A percentile compares a stretch with the other conserved stretches of the same genome.
These are phyloP conservation scores for Brachionus paranguensis DNA, from an alignment of 1,140 invertebrate species.

Conservation along the genomic window DNA sequence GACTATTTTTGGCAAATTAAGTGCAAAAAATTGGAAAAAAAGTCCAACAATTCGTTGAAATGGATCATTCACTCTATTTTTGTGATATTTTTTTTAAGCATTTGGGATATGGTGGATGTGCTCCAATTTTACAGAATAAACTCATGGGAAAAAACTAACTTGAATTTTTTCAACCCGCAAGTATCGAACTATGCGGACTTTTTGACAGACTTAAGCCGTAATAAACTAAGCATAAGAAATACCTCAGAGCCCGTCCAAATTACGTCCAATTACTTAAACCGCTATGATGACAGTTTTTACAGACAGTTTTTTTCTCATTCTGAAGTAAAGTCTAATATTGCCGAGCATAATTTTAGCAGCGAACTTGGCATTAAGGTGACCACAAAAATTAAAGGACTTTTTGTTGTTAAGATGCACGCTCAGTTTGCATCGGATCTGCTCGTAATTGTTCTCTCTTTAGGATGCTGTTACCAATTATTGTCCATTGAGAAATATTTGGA, in stretches of 20 bases:
- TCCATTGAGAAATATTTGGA: neutral
- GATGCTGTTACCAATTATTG: neutral
- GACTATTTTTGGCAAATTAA: neutral
- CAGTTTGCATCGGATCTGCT: neutral
- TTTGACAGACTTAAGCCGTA: neutral
- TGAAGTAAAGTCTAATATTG: neutral
- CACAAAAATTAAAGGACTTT: constrained; percentile 1
- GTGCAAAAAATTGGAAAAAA: neutral
- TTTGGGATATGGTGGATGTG: constrained; percentile 23
- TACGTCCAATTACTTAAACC: neutral
- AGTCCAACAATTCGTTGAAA: neutral
- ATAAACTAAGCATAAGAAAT: neutral
- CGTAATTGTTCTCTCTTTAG: neutral
- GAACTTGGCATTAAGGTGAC: neutral
- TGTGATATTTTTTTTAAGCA: constrained; percentile 9
- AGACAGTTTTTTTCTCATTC: neutral
- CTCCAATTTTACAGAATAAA: neutral
- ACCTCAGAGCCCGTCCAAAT: neutral
- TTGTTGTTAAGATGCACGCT: neutral
- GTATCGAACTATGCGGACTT: neutral
- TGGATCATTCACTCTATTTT: neutral
- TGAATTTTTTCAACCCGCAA: neutral
- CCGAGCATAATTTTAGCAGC: neutral
- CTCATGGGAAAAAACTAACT: neutral
- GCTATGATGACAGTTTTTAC: neutral